These are phyloP conservation scores for Tromatobia lineatoria DNA, from an alignment of 2,888 invertebrate species.

Conservation along the genomic window DNA sequence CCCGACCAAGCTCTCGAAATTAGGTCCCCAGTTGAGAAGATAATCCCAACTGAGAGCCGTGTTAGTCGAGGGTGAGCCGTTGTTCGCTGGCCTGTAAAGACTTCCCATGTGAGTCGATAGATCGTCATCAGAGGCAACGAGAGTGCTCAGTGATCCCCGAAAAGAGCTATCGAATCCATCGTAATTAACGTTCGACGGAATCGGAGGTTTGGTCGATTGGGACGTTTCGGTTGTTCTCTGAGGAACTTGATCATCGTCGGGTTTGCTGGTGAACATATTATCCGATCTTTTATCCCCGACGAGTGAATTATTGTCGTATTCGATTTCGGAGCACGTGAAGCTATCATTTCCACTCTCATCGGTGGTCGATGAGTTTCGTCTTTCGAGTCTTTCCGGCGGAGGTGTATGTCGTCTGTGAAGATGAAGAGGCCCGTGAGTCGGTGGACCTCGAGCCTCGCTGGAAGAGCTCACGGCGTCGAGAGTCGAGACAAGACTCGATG, in stretches of 20 bases:
- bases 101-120: slow-evolving; percentile 93
- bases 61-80: slow-evolving; percentile 87
- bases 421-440: slow-evolving; percentile 89
- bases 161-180: slow-evolving; percentile 98
- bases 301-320: slow-evolving; percentile 96
- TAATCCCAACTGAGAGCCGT: slow-evolving; percentile 97
- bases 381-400: slow-evolving; percentile 89
- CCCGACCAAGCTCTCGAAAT: slow-evolving; percentile 97
- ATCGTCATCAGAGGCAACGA: slow-evolving; percentile 97
- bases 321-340: slow-evolving; percentile 99
- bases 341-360: slow-evolving; percentile 98
- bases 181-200: slow-evolving; percentile 91
- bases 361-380: slow-evolving; percentile 94
- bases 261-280: slow-evolving; percentile 87
- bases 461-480: slow-evolving; percentile 97
- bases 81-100: slow-evolving; percentile 92
- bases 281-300: slow-evolving; percentile 92
- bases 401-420: slow-evolving; percentile 89
- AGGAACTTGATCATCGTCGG: slow-evolving; percentile 86
- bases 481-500: slow-evolving; percentile 94
- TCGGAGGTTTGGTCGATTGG: slow-evolving; percentile 88
- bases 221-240: slow-evolving; percentile 85
- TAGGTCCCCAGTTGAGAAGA: slow-evolving; percentile 97
- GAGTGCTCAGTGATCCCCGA: slow-evolving; percentile 96
- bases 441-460: slow-evolving; percentile 92